phyloP scores from a whole-genome alignment of 2,888 invertebrate species.

The Amiota mariae region DNA sequence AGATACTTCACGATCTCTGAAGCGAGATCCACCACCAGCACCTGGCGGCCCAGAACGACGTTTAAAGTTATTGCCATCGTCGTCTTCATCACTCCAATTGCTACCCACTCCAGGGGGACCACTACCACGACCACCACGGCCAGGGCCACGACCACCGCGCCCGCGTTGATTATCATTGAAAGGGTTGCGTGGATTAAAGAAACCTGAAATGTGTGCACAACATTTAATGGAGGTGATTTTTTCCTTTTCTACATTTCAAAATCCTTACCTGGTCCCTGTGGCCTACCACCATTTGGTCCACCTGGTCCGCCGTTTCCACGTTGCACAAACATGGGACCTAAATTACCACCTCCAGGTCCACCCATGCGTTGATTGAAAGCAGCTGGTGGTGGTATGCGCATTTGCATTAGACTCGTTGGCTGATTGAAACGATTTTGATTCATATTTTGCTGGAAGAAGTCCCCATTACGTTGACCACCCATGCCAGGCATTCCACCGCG shows the following conservation, averaged over 20 bases:
- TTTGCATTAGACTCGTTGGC: constrained; percentile 71
- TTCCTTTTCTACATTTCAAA: background rate
- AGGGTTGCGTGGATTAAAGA: constrained; percentile 69
- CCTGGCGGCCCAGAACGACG: constrained; percentile 52
- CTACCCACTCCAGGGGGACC: constrained; percentile 55
- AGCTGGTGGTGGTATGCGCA: constrained; percentile 71
- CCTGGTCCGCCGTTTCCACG: constrained; percentile 4
- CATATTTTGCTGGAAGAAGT: constrained; percentile 69
- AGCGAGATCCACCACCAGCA: constrained; percentile 57
- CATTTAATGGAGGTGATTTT: background rate
- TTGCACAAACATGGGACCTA: constrained; percentile 54
- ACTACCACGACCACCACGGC: constrained; percentile 48
- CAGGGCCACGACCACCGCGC: constrained; percentile 46
- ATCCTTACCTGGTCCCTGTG: constrained; percentile 62
- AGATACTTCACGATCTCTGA: constrained; percentile 60
- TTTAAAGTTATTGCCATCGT: constrained; percentile 61
- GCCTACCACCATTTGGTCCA: constrained; percentile 55
- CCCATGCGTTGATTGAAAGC: constrained; percentile 68
- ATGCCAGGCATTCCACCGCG: constrained; percentile 49
- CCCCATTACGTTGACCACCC: constrained; percentile 58
- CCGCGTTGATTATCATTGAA: constrained; percentile 65
- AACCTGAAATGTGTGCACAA: constrained; percentile 49
- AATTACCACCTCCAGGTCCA: constrained; percentile 52
- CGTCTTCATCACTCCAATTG: constrained; percentile 71
- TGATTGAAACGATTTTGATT: constrained; percentile 72